These are phyloP conservation scores for Lethenteron reissneri DNA, from an alignment of 2,113 vertebrate species.

Conservation along the genomic window DNA sequence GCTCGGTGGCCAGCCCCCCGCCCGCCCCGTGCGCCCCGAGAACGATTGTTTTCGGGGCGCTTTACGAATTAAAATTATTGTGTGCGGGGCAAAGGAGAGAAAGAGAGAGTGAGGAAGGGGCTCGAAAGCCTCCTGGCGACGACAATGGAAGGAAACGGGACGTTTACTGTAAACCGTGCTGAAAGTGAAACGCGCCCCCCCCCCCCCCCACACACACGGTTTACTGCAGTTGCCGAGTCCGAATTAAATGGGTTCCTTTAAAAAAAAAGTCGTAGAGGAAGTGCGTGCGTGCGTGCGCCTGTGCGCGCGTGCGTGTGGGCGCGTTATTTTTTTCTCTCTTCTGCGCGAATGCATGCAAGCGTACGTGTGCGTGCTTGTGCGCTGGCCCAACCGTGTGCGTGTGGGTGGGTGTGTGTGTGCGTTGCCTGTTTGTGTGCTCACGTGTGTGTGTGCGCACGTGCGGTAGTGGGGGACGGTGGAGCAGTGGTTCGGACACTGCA, in stretches of 20 bases:
- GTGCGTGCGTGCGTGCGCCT: not conserved
- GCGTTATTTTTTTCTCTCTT: not conserved
- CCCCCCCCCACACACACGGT: no score
- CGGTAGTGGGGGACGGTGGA: not conserved
- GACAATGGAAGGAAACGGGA: not conserved
- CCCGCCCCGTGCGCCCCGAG: no score
- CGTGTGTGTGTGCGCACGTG: not conserved
- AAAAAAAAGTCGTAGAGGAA: no score
- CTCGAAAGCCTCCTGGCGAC: not conserved
- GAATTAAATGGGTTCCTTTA: no score
- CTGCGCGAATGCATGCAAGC: not conserved
- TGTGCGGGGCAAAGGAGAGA: not conserved
- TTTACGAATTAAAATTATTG: no score
- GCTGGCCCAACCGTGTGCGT: not conserved
- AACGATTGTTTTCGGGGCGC: no score
- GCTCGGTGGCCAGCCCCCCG: no score
- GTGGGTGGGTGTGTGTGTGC: constrained; percentile 1
- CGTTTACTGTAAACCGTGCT: no score
- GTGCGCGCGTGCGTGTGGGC: not conserved
- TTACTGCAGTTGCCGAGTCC: no score
- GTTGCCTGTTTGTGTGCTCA: not conserved
- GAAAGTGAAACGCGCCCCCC: no score
- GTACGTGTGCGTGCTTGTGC: not conserved
- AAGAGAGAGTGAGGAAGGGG: not conserved
- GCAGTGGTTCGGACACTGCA: no score